These are phyloP conservation scores for Odocoileus virginianus DNA, from an alignment of 2,113 vertebrate genomes.

Conservation along the genomic window DNA sequence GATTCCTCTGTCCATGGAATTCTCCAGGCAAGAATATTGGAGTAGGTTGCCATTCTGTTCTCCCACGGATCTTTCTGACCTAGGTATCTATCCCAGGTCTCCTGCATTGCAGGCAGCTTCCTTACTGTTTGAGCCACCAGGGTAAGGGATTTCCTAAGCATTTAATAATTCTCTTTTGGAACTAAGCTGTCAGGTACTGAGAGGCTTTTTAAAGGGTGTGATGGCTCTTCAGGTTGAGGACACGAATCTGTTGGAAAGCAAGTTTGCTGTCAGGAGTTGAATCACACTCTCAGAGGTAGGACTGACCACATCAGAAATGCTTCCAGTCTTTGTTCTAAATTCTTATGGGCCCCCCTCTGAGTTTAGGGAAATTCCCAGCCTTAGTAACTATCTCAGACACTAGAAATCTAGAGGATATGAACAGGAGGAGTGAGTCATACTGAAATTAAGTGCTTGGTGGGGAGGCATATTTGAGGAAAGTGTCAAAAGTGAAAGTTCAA, in stretches of 20 bases:
- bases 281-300: slow-evolving; percentile 11
- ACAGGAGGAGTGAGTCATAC: not conserved
- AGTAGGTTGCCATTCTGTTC: not conserved
- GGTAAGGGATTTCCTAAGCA: not conserved
- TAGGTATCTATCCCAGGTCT: not conserved
- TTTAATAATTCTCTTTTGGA: slow-evolving; percentile 26
- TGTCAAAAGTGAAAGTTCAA: not conserved
- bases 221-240: not conserved
- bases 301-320: not conserved
- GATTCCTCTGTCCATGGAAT: not conserved
- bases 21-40: not conserved
- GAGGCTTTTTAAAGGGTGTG: not conserved
- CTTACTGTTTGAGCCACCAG: not conserved
- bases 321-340: slow-evolving; percentile 10
- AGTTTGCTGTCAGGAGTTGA: not conserved
- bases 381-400: not conserved
- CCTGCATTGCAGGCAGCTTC: not conserved
- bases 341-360: not conserved
- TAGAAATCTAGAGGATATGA: not conserved
- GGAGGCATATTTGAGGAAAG: not conserved
- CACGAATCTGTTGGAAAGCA: not conserved
- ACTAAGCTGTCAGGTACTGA: not conserved
- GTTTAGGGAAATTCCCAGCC: not conserved
- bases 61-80: not conserved
- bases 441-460: not conserved